Percentiles rank a stretch among this genome's conserved stretches.
phyloP scores from a whole-genome alignment of 2,888 invertebrate genomes.

The Eupithecia exiguata region DNA sequence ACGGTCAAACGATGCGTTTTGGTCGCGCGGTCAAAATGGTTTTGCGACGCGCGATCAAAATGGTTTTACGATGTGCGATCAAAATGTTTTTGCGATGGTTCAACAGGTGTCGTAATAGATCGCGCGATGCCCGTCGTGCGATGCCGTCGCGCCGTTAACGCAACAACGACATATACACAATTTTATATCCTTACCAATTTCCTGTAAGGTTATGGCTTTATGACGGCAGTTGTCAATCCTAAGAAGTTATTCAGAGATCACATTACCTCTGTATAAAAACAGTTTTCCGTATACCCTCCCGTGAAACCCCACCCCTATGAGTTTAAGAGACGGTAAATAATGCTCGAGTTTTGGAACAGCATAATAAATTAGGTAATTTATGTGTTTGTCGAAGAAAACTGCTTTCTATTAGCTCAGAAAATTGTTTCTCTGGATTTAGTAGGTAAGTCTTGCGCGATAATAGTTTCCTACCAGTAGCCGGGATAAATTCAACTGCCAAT shows the following conservation, averaged over 20 bases:
- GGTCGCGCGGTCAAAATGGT: too few species aligned
- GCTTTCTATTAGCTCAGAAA: conserved; percentile 21
- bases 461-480: not conserved
- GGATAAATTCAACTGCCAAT: not conserved
- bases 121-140: too few species aligned
- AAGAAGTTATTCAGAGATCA: not conserved
- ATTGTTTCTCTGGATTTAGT: conserved; percentile 20
- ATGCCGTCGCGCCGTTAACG: too few species aligned
- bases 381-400: conserved; percentile 32
- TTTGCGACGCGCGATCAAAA: too few species aligned
- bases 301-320: conserved; percentile 13
- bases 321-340: conserved; percentile 27
- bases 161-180: too few species aligned
- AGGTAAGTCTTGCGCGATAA: not conserved
- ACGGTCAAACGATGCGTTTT: too few species aligned
- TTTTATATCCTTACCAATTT: too few species aligned
- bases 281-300: not conserved
- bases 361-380: conserved; percentile 34
- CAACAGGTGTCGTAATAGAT: too few species aligned
- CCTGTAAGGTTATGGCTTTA: not conserved
- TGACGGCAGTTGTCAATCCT: not conserved
- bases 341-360: conserved; percentile 19
- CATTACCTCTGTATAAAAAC: too few species aligned
- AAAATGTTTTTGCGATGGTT: too few species aligned
- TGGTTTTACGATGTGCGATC: too few species aligned